phyloP scores from a whole-genome alignment of 2,888 invertebrate species.

The Ophion ellenae region DNA sequence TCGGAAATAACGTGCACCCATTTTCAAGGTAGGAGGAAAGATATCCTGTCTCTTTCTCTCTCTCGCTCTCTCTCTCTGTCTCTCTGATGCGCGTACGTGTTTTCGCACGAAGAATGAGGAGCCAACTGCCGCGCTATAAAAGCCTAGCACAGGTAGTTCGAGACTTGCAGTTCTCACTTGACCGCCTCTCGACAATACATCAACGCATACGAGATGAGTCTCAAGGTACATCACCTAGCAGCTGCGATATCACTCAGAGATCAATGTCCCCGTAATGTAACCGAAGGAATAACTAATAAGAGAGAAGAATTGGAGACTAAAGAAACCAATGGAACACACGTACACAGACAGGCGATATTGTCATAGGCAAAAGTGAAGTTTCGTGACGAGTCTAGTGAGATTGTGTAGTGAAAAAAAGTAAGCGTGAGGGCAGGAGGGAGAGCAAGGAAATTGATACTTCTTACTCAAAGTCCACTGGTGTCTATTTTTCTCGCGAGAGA shows the following conservation, averaged over 20 bases:
- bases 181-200: slow-evolving; percentile 74
- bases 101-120: slow-evolving; percentile 65
- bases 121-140: slow-evolving; percentile 76
- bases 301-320: background rate
- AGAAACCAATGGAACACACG: too few relatives aligned
- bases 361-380: background rate
- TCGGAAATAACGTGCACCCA: slow-evolving; percentile 14
- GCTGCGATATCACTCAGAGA: background rate
- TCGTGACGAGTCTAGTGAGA: background rate
- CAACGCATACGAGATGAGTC: slow-evolving; percentile 76
- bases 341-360: too few relatives aligned
- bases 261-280: background rate
- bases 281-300: background rate
- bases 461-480: background rate
- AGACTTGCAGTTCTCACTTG: slow-evolving; percentile 81
- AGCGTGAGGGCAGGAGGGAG: background rate
- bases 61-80: background rate
- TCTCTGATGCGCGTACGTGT: slow-evolving; percentile 50
- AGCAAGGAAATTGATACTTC: background rate
- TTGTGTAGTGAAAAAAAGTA: slow-evolving; percentile 17
- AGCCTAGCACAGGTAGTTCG: slow-evolving; percentile 76
- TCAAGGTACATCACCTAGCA: slow-evolving; percentile 75
- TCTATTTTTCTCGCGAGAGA: background rate
- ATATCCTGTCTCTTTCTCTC: slow-evolving; percentile 7
- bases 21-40: slow-evolving; percentile 38